phyloP scores from a whole-genome alignment of 2,113 vertebrate species.

The Macaca fascicularis region DNA sequence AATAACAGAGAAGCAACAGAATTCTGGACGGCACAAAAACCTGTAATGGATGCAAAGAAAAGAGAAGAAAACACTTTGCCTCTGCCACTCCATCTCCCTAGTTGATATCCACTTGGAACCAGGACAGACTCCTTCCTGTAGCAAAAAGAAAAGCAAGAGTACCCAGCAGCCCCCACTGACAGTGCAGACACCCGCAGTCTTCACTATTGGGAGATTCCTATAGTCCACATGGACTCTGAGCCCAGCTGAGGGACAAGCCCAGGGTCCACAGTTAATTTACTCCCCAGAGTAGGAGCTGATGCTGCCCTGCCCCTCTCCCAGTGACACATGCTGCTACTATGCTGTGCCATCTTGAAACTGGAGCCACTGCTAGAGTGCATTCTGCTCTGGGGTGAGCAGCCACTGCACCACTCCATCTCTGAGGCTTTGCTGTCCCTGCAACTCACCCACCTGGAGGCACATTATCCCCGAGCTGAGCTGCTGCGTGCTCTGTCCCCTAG shows the following conservation, averaged over 20 bases:
- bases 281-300: no score
- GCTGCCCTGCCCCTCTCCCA: background rate
- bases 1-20: background rate
- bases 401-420: background rate
- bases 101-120: background rate
- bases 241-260: background rate
- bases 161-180: background rate
- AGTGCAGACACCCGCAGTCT: background rate
- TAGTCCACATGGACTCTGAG: background rate
- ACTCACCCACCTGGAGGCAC: background rate
- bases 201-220: background rate
- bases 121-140: background rate
- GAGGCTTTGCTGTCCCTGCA: background rate
- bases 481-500: background rate
- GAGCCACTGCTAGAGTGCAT: background rate
- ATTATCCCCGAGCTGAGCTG: background rate
- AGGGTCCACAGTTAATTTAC: background rate
- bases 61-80: background rate
- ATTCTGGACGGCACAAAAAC: background rate
- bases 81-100: background rate
- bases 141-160: background rate
- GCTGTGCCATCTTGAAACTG: background rate
- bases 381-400: background rate
- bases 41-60: background rate
- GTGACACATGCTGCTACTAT: background rate